phyloP scores from a whole-genome alignment of 2,113 vertebrate species.

The Chelonoidis abingdonii region DNA sequence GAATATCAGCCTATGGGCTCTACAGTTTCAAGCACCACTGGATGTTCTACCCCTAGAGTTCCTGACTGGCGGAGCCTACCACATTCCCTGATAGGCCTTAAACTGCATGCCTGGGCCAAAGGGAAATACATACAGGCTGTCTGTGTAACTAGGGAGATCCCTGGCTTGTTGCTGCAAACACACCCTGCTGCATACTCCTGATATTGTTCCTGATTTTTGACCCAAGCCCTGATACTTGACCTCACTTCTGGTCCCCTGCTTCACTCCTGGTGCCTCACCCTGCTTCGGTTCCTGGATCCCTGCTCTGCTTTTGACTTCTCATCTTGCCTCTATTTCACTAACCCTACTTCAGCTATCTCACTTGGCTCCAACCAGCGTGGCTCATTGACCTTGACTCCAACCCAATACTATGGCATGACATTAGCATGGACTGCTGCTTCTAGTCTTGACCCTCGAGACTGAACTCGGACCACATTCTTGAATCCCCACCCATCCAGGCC shows the following conservation, averaged over 20 bases:
- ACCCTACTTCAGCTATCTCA: not conserved
- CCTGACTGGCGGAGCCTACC: not conserved
- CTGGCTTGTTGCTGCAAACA: not conserved
- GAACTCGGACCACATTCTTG: not conserved
- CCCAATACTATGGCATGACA: not conserved
- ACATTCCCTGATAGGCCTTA: not conserved
- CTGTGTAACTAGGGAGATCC: not conserved
- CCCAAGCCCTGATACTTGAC: too few relatives aligned
- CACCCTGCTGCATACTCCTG: not conserved
- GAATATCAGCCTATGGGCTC: too few relatives aligned
- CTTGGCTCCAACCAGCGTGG: not conserved
- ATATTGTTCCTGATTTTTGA: too few relatives aligned
- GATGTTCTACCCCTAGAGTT: not conserved
- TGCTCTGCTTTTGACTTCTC: not conserved
- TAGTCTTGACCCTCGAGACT: not conserved
- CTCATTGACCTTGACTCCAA: not conserved
- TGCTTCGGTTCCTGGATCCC: not conserved
- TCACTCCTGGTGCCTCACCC: too few relatives aligned
- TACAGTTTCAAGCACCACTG: not conserved
- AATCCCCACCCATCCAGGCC: not conserved
- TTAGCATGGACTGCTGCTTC: not conserved
- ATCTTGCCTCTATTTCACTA: not conserved
- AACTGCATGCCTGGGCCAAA: not conserved
- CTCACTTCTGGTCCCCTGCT: not conserved
- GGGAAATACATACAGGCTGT: not conserved